Conservation (phyloP, 1,140 invertebrate species). For the Trichogramma pretiosum region DNA sequence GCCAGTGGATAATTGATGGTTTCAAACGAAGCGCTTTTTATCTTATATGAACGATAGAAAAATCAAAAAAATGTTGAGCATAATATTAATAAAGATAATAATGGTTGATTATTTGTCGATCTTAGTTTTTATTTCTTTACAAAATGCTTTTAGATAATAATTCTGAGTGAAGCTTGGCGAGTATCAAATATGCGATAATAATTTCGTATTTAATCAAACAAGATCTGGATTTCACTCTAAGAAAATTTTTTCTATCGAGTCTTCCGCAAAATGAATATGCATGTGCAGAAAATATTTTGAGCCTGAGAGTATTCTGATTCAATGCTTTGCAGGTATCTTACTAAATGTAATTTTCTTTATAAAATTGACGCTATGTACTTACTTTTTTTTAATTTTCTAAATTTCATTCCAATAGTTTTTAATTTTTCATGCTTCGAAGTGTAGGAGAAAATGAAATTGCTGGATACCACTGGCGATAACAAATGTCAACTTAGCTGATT, state of each 20-base stretch:
- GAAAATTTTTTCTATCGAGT: conserved; percentile 8
- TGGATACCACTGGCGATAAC: conserved; percentile 21
- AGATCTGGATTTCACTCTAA: conserved; percentile 1
- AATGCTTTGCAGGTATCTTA: conserved; percentile 3
- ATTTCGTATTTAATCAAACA: background rate
- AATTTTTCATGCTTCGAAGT: conserved; percentile 4
- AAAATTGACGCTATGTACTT: conserved; percentile 11
- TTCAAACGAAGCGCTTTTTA: conserved; percentile 1
- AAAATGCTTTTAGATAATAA: background rate
- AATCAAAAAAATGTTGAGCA: background rate
- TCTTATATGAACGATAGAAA: conserved; percentile 10
- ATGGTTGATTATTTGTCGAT: too few species aligned
- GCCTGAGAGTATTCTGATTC: too few species aligned
- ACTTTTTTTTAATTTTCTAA: conserved; percentile 13
- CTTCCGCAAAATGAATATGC: conserved; percentile 11
- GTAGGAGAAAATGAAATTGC: conserved; percentile 7
- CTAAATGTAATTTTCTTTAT: background rate
- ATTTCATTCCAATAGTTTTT: conserved; percentile 6
- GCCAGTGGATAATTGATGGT: conserved; percentile 8
- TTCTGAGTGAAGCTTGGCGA: background rate
- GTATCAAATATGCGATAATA: background rate
- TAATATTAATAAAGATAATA: too few species aligned
- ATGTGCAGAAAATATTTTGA: too few species aligned
- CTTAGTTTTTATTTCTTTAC: too few species aligned
- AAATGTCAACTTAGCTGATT: conserved; percentile 9